phyloP scores from a whole-genome alignment of 1,140 invertebrate species.

The Pteromalus puparum region DNA sequence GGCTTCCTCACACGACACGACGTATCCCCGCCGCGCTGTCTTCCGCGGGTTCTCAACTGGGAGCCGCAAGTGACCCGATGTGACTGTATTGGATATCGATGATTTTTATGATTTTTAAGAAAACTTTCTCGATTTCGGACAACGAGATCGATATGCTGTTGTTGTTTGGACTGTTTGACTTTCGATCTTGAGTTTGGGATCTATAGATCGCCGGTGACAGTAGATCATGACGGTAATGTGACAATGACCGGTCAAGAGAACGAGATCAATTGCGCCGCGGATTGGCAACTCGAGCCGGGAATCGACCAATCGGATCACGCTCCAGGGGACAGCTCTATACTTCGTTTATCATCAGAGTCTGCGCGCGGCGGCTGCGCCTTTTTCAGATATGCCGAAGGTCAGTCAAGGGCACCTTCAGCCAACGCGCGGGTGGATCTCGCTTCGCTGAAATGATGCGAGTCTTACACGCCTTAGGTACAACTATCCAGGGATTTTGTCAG shows the following conservation, averaged over 20 bases:
- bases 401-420: constrained; percentile 64
- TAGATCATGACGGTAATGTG: not conserved
- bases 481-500: not conserved
- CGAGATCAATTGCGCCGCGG: not conserved
- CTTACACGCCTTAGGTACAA: not conserved
- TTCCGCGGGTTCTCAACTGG: not conserved
- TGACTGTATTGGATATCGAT: not conserved
- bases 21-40: not conserved
- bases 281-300: too few relatives aligned
- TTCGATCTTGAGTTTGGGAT: not conserved
- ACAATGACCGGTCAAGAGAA: not conserved
- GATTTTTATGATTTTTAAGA: not conserved
- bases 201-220: not conserved
- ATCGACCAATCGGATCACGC: not conserved
- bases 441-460: too few relatives aligned
- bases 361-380: not conserved
- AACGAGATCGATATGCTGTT: not conserved
- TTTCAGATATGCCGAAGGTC: constrained; percentile 57
- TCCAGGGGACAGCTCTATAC: not conserved
- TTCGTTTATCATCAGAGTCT: not conserved
- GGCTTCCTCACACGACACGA: not conserved
- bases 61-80: not conserved
- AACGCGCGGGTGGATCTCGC: not conserved
- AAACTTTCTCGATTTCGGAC: not conserved
- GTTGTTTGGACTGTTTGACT: not conserved